Percentiles rank a stretch among this genome's conserved stretches.
Conservation (phyloP, 2,113 vertebrate genomes). For the Terrapene triunguis region DNA sequence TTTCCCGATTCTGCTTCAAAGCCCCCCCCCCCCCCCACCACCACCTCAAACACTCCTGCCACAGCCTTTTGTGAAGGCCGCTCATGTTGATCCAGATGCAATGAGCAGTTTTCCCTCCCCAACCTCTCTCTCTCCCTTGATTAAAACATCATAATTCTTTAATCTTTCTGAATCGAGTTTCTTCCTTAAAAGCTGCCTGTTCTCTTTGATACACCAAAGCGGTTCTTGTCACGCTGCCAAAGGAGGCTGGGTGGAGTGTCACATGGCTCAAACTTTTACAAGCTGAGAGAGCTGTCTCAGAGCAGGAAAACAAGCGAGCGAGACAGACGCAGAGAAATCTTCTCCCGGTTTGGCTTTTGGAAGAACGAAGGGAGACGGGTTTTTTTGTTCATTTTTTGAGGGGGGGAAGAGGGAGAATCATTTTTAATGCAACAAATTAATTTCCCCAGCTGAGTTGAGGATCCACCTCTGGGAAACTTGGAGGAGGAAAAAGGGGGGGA, state of each 20-base stretch:
- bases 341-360: conserved; percentile 5
- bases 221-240: conserved; percentile 78
- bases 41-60: fast-evolving
- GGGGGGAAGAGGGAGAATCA: neutral
- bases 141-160: neutral
- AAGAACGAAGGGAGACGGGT: conserved; percentile 56
- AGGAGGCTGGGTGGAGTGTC: conserved; percentile 76
- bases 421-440: neutral
- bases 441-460: neutral
- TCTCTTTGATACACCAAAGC: conserved; percentile 49
- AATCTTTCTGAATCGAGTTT: conserved; percentile 21
- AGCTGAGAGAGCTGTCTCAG: conserved; percentile 60
- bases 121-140: neutral
- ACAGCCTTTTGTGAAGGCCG: conserved; percentile 3
- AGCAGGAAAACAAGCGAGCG: conserved; percentile 61
- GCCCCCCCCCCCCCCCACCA: neutral
- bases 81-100: conserved; percentile 26
- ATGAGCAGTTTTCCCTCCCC: neutral
- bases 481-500: conserved; percentile 9
- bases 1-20: neutral
- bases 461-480: conserved; percentile 49
- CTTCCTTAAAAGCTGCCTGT: conserved; percentile 68
- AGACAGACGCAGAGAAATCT: neutral
- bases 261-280: conserved; percentile 78
- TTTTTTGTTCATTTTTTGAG: neutral